Base-by-base conservation (phyloP, 2,888 invertebrate species). In the Pseudoips prasinana region DNA sequence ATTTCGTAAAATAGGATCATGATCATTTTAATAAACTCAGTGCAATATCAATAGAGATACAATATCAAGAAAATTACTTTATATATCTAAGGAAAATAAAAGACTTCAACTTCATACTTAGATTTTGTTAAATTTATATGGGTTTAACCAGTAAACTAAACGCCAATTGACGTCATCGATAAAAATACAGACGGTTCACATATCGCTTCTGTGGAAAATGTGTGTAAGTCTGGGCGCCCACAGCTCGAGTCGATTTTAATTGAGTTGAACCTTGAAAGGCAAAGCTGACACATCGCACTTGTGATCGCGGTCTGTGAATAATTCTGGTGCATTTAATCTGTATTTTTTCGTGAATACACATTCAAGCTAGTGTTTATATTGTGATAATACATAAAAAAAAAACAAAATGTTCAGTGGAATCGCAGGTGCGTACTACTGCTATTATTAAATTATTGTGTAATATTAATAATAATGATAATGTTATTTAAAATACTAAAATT, bases 401-500 rank as follows among this genome's bases (percentile, higher is more conserved):
- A 26, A 35, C 51, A 84, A 76, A 72, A 88, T 88, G 88, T 88
- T 88, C 68, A 87, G 83, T 65, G 80, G 82, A 71, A 87, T 88
- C 64, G 83, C 87, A 77, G 88, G 88, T 87, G 43, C 72, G 68
- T 37, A 42, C 24, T 9, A 4, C 1, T 8, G 19, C 10, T 10
- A 2, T 7, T 0, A 14, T 11, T 17, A 11, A 2, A 5, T n/a
- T n/a, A n/a, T n/a, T n/a, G n/a, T n/a, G n/a, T n/a, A n/a, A n/a
- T n/a, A n/a, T n/a, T n/a, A n/a, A n/a, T n/a, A n/a, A n/a, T n/a
- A n/a, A n/a, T n/a, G n/a, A n/a, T n/a, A n/a, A n/a, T n/a, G n/a
- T n/a, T n/a, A n/a, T n/a, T n/a, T n/a, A n/a, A n/a, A n/a, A n/a
- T n/a, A n/a, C n/a, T n/a, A n/a, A n/a, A n/a, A n/a, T n/a, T n/a